phyloP scores from a whole-genome alignment of 2,113 vertebrate genomes.

The Crotalus viridis region DNA sequence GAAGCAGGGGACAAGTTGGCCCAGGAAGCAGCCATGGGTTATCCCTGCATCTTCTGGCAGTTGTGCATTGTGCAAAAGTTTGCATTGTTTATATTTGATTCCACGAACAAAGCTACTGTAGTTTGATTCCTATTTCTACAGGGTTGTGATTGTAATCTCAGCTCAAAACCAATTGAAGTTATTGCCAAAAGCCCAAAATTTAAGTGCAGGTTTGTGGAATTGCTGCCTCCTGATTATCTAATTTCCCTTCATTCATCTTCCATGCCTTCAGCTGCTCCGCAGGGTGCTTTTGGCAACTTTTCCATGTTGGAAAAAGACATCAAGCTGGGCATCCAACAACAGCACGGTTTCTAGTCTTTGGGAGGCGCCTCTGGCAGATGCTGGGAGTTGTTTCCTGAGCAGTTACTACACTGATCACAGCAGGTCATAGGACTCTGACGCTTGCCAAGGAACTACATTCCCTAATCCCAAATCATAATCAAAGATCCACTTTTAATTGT shows the following conservation, averaged over 20 bases:
- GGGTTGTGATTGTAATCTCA: background rate
- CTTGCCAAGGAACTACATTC: background rate
- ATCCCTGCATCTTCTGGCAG: background rate
- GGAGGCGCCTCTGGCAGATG: constrained; percentile 3
- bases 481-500: constrained; percentile 6
- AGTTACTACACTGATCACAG: constrained; percentile 11
- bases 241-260: background rate
- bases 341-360: background rate
- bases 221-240: background rate
- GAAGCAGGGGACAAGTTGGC: background rate
- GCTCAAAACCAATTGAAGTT: background rate
- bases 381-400: background rate
- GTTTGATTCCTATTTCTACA: background rate
- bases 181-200: background rate
- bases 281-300: background rate
- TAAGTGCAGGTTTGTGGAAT: background rate
- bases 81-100: rapidly evolving
- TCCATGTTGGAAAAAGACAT: rapidly evolving
- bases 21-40: background rate
- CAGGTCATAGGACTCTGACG: background rate
- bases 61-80: background rate
- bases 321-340: background rate
- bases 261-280: background rate
- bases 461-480: constrained; percentile 19
- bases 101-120: background rate